Conservation (phyloP, 2,797 vertebrate species). For the Lepus townsendii region DNA sequence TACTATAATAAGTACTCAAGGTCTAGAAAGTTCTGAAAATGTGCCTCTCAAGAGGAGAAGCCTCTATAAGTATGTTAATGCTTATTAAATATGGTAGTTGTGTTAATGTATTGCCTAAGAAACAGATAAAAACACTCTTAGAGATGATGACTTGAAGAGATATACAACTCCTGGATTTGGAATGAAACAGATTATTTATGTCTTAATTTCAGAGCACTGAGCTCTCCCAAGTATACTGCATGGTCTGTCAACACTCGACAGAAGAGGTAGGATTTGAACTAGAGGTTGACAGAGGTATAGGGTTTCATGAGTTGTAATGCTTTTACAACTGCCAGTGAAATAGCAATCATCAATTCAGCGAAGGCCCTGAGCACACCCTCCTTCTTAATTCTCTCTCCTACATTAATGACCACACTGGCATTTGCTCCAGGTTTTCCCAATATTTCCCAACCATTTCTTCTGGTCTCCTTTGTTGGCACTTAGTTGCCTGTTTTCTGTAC, state of each 20-base stretch:
- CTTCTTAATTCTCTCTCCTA: background rate
- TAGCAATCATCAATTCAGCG: background rate
- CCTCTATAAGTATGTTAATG: background rate
- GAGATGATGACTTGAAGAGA: background rate
- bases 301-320: background rate
- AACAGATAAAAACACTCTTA: background rate
- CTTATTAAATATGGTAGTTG: background rate
- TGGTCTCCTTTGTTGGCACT: background rate
- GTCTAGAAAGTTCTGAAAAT: background rate
- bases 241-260: background rate
- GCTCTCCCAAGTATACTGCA: background rate
- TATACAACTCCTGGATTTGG: background rate
- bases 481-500: background rate
- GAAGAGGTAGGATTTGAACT: background rate
- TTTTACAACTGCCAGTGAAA: background rate
- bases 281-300: background rate
- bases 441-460: background rate
- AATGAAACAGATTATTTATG: background rate
- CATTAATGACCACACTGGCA: background rate
- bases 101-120: background rate
- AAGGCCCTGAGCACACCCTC: background rate
- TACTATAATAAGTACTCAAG: background rate
- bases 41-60: background rate
- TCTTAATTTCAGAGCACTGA: background rate
- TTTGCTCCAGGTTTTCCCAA: background rate